Conservation (phyloP, 2,888 invertebrate genomes). For the Nipponacmea schrenckii region DNA sequence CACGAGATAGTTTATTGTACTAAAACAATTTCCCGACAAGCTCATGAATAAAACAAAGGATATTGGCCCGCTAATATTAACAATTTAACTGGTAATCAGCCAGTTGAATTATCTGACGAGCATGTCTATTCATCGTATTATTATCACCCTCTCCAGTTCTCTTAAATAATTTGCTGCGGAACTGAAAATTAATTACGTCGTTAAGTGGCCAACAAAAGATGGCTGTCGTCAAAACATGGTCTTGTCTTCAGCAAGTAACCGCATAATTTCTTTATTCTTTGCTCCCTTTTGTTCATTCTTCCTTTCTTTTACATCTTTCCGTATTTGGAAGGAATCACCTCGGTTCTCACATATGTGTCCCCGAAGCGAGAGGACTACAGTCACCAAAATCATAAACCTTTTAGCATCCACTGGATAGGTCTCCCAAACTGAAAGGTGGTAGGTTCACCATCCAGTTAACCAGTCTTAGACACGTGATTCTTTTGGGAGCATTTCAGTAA, state of each 20-base stretch:
- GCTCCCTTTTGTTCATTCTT: neutral
- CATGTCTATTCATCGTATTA: slow-evolving; percentile 3
- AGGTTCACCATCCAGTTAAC: too few relatives aligned
- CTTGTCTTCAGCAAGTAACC: neutral
- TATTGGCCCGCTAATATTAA: neutral
- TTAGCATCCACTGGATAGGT: too few relatives aligned
- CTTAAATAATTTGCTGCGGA: slow-evolving; percentile 2
- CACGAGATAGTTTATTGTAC: neutral
- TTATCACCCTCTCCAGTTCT: neutral
- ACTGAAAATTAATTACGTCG: neutral
- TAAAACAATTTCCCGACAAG: neutral
- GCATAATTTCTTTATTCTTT: neutral
- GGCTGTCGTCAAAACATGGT: neutral
- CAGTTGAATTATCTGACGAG: neutral
- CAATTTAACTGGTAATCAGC: neutral
- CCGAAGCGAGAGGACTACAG: too few relatives aligned
- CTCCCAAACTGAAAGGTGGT: too few relatives aligned
- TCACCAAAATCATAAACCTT: too few relatives aligned
- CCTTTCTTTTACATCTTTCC: neutral
- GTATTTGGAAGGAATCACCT: too few relatives aligned
- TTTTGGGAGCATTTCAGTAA: too few relatives aligned
- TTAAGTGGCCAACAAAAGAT: slow-evolving; percentile 1
- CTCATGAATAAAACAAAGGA: neutral
- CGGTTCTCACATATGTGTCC: too few relatives aligned
- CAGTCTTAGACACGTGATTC: too few relatives aligned